Evolutionary conservation across 1,140 invertebrate species (phyloP), one percentile per base, ranked within the genome.

Genomic region (Caligus rogercresseyi): DNA sequence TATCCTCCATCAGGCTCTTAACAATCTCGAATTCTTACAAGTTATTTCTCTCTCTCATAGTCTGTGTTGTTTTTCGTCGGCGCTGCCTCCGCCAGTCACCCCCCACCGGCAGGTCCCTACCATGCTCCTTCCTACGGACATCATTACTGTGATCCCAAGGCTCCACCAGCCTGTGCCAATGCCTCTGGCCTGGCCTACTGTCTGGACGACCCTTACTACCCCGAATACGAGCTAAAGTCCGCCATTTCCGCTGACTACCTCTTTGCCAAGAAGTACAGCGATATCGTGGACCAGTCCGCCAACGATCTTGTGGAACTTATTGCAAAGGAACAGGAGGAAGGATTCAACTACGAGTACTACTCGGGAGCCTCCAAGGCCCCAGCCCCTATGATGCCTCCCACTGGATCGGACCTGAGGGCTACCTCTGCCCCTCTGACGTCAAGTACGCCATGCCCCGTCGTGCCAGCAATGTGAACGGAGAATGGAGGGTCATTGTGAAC

Each of bases 381-480:
- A 63, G 56, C 54, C 67, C 66, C n/a, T 67, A 58, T 25, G 66
- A 67, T 61, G 61, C 24, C 54, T 64, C 66, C 24, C 67, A 67
- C 67, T 69, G 69, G 69, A 62, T 58, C 15, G 69, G 68, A 15
- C 67, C 67, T 3, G 68, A 67, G 57, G 71, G 72, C 3, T 74
- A 69, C 57, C 67, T 73, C 25, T 74, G 72, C 64, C 72, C 72
- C 15, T 71, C 71, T 0, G 70, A 74, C 62, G 69, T 74, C 0
- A 57, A 66, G 14, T 74, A 74, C 55, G 71, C 66, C 16, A 65
- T 62, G 62, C 72, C 72, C 3, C 69, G 68, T 57, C 56, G 73
- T 7, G 73, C 72, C n/a, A 63, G 61, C 54, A 70, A 70, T 57
- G 68, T 67, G 0, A 66, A 69, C 31, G 69, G 68, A 52, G 62